Percentiles rank a stretch among this genome's conserved stretches.
Evolutionary conservation across 2,113 vertebrate species (phyloP).

Genomic region (Melanerpes aurifrons): DNA sequence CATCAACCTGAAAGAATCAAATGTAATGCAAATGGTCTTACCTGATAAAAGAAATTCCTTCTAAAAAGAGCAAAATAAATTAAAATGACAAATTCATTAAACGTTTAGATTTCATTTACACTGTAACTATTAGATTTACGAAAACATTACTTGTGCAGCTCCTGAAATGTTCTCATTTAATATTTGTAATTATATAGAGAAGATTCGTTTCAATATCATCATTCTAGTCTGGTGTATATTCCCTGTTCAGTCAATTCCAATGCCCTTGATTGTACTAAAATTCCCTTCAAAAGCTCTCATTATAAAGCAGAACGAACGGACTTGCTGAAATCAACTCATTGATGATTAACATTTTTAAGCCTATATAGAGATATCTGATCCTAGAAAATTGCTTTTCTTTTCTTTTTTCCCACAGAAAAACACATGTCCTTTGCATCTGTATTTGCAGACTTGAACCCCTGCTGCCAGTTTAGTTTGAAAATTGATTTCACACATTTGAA

Average conservation of each 20-base stretch:
- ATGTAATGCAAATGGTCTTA: background rate
- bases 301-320: background rate
- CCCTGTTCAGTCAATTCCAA: background rate
- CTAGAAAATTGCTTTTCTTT: conserved; percentile 30
- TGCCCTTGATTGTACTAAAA: background rate
- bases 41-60: background rate
- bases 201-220: background rate
- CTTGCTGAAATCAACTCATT: background rate
- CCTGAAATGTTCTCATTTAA: background rate
- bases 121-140: background rate
- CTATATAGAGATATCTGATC: background rate
- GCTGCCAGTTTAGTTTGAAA: conserved; percentile 19
- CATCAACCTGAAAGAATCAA: background rate
- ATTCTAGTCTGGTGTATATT: background rate
- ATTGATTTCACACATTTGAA: conserved; percentile 45
- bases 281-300: background rate
- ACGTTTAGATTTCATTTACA: background rate
- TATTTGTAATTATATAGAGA: background rate
- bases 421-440: background rate
- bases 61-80: background rate
- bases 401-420: background rate
- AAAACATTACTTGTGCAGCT: background rate
- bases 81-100: background rate
- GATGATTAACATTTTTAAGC: background rate
- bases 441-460: background rate